A percentile compares a stretch with the other conserved stretches of the same genome.
phyloP scores from a whole-genome alignment of 2,888 invertebrate genomes.

The Perizoma affinitatum region DNA sequence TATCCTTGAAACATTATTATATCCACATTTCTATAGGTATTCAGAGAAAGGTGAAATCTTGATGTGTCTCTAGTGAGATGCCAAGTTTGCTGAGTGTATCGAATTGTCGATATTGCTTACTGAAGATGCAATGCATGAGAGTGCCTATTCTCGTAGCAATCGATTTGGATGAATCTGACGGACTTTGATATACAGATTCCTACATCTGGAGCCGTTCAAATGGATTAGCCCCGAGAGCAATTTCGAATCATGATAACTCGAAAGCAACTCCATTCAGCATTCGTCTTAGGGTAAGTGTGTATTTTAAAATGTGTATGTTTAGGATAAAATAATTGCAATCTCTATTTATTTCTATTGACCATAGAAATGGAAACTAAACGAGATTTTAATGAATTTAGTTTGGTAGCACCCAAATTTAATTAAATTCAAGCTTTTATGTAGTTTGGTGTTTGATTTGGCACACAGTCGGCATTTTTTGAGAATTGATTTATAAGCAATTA shows the following conservation, averaged over 20 bases:
- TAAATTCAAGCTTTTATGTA: too few species aligned
- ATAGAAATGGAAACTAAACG: too few species aligned
- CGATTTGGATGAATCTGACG: constrained; percentile 48
- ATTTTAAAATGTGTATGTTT: too few species aligned
- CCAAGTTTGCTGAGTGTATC: constrained; percentile 42
- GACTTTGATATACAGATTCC: constrained; percentile 56
- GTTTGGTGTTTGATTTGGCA: too few species aligned
- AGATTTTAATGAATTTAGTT: too few species aligned
- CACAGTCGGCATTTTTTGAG: too few species aligned
- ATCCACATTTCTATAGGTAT: constrained; percentile 25
- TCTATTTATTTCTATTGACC: too few species aligned
- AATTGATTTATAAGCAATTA: too few species aligned
- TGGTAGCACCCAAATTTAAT: too few species aligned
- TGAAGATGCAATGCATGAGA: constrained; percentile 48
- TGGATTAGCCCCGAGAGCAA: constrained; percentile 55
- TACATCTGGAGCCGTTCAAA: constrained; percentile 54
- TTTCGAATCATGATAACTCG: constrained; percentile 49
- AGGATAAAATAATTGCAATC: too few species aligned
- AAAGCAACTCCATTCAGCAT: constrained; percentile 42
- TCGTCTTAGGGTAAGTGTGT: constrained; percentile 33
- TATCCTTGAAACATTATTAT: constrained; percentile 29
- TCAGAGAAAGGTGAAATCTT: constrained; percentile 25
- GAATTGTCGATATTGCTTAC: constrained; percentile 42
- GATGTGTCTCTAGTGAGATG: constrained; percentile 33
- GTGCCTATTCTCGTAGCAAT: constrained; percentile 49